Conservation (phyloP, 2,797 vertebrate species). For the Salmo trutta region DNA sequence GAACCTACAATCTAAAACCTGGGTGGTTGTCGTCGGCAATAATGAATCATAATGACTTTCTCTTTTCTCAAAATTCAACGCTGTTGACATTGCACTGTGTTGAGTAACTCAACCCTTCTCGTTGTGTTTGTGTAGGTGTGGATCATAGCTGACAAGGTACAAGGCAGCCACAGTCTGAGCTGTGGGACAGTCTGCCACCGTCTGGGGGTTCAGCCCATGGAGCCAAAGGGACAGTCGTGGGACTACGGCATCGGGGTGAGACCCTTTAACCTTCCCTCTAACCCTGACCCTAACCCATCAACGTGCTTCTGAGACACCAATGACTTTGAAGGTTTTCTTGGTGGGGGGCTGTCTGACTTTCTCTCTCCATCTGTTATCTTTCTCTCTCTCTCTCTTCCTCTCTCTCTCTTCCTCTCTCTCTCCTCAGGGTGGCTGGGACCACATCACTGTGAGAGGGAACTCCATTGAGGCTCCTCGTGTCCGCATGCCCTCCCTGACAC, state of each 20-base stretch:
- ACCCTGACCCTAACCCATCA: neutral
- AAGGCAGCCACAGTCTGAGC: constrained; percentile 94
- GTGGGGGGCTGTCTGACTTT: neutral
- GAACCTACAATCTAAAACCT: neutral
- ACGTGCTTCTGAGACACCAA: neutral
- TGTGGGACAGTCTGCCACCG: constrained; percentile 93
- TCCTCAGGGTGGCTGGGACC: constrained; percentile 93
- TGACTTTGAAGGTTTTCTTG: neutral
- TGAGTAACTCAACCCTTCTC: constrained; percentile 4
- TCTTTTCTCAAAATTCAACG: neutral
- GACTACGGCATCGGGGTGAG: constrained; percentile 97
- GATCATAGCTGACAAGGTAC: constrained; percentile 97
- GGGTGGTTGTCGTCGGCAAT: neutral
- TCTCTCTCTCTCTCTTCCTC: too few species aligned
- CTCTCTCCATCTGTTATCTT: constrained; percentile 16
- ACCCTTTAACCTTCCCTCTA: neutral
- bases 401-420: neutral
- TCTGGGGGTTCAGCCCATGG: constrained; percentile 83
- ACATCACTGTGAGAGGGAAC: constrained; percentile 89
- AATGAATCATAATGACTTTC: neutral
- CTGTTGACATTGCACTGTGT: neutral
- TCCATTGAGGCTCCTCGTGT: constrained; percentile 71
- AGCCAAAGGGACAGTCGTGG: constrained; percentile 89
- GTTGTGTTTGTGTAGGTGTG: constrained; percentile 80
- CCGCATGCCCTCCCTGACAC: constrained; percentile 38